Evolutionary conservation across 2,888 invertebrate species (phyloP).

Genomic region (Oasisia sp.): DNA sequence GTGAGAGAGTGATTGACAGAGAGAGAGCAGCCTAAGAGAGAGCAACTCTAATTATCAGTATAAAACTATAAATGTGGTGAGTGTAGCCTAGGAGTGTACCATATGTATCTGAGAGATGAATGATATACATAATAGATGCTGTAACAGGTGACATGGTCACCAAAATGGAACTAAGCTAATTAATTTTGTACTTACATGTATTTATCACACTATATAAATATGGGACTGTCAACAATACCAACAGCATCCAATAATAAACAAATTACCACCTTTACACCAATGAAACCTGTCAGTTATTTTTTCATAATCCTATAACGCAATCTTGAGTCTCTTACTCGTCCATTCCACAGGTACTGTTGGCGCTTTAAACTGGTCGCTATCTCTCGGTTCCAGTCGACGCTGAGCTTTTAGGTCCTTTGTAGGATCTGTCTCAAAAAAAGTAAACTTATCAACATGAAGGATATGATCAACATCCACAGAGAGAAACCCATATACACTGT

Average conservation of each 20-base stretch:
- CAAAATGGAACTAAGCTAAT: too few species aligned
- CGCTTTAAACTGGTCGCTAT: neutral
- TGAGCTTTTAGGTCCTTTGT: neutral
- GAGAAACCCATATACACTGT: too few species aligned
- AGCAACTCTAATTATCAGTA: too few species aligned
- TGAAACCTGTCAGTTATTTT: neutral
- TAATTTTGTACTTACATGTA: too few species aligned
- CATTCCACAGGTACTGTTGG: constrained; percentile 22
- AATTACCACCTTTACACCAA: neutral
- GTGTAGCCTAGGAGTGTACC: too few species aligned
- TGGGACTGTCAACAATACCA: neutral
- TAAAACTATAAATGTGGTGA: too few species aligned
- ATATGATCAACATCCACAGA: too few species aligned
- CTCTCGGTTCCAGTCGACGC: neutral
- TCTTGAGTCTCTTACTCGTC: neutral
- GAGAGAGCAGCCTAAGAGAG: too few species aligned
- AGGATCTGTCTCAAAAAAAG: neutral
- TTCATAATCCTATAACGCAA: neutral
- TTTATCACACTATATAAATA: neutral
- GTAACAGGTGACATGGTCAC: too few species aligned
- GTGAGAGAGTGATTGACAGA: too few species aligned
- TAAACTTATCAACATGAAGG: neutral
- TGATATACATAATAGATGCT: too few species aligned
- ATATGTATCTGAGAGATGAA: too few species aligned
- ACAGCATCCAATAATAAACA: neutral